These are phyloP conservation scores for Riptortus pedestris DNA, from an alignment of 1,140 invertebrate genomes.

Conservation along the genomic window DNA sequence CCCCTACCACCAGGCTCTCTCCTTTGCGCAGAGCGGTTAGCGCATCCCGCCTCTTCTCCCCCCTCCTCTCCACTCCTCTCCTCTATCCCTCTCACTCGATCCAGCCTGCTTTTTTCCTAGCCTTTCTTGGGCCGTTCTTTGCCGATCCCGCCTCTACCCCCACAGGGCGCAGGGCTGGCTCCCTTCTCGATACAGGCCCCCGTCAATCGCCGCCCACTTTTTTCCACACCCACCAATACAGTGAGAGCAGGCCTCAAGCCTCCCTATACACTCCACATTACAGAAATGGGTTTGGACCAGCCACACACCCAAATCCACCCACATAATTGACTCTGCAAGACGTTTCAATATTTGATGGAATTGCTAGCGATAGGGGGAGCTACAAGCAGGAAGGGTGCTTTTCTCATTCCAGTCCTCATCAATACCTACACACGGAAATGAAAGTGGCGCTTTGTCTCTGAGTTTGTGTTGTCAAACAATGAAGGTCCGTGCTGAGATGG, in stretches of 20 bases:
- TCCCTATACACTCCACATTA: not conserved
- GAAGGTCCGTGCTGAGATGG: too few relatives aligned
- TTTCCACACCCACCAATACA: slow-evolving; percentile 21
- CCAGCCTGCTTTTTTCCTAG: slow-evolving; percentile 19
- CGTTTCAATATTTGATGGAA: too few relatives aligned
- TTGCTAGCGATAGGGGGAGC: too few relatives aligned
- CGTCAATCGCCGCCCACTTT: slow-evolving; percentile 25
- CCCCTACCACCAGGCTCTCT: slow-evolving; percentile 29
- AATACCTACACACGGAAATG: too few relatives aligned
- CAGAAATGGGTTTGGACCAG: not conserved
- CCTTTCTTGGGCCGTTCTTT: slow-evolving; percentile 23
- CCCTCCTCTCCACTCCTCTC: not conserved
- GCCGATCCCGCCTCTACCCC: not conserved
- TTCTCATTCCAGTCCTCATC: too few relatives aligned
- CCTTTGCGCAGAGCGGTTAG: slow-evolving; percentile 1
- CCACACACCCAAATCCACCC: too few relatives aligned
- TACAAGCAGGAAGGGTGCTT: too few relatives aligned
- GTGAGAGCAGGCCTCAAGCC: not conserved
- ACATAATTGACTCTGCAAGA: too few relatives aligned
- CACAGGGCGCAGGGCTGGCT: not conserved
- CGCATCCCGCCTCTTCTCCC: not conserved
- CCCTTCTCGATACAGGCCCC: slow-evolving; percentile 8
- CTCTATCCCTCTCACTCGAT: slow-evolving; percentile 1
- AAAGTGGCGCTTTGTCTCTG: too few relatives aligned
- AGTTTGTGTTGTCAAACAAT: too few relatives aligned